phyloP scores from a whole-genome alignment of 2,113 vertebrate genomes.

The Asarcornis scutulata region DNA sequence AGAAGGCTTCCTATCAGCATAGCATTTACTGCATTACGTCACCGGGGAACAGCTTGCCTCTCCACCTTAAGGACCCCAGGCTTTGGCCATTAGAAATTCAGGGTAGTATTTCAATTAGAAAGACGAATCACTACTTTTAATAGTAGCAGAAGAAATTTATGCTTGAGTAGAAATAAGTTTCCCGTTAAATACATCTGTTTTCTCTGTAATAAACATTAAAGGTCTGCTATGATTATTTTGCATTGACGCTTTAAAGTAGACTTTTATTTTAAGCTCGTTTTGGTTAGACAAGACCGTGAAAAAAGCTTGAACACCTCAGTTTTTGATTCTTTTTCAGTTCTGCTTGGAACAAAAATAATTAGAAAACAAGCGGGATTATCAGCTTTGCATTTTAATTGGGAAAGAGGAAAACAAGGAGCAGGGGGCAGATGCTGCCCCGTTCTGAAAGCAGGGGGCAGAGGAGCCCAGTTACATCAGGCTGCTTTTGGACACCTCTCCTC shows the following conservation, averaged over 20 bases:
- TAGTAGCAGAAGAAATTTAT: not conserved
- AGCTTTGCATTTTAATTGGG: not conserved
- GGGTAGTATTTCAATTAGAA: not conserved
- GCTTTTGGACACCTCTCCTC: not conserved
- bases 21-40: not conserved
- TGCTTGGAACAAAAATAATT: not conserved
- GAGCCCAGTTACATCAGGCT: accelerated
- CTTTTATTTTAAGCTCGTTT: not conserved
- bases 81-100: not conserved
- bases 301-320: not conserved
- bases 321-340: not conserved
- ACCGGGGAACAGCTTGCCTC: not conserved
- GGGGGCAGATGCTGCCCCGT: accelerated
- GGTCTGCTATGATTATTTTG: too few species aligned
- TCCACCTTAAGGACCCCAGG: not conserved
- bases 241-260: not conserved
- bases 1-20: not conserved
- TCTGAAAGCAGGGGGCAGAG: not conserved
- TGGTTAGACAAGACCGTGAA: not conserved
- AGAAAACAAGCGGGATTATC: not conserved
- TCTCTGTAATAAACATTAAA: not conserved
- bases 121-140: not conserved
- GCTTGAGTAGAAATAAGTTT: not conserved
- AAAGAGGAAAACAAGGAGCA: accelerated
- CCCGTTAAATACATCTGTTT: not conserved